phyloP scores from a whole-genome alignment of 2,888 invertebrate genomes.

The Diarsia brunnea region DNA sequence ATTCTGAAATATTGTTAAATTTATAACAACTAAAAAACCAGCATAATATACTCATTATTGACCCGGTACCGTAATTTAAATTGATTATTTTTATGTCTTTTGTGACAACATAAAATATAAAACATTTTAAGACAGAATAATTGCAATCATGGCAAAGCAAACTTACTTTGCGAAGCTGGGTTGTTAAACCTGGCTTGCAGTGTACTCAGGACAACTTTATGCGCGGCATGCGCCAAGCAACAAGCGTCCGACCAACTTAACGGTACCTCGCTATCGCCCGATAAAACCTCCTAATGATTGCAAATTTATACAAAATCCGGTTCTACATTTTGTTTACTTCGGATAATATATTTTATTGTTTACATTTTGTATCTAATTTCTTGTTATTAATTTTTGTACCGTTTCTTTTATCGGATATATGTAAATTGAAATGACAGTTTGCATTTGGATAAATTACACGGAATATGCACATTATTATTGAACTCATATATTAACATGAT shows the following conservation, averaged over 20 bases:
- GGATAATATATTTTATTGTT: constrained; percentile 53
- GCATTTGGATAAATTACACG: neutral
- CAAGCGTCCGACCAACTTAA: constrained; percentile 56
- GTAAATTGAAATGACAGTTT: constrained; percentile 40
- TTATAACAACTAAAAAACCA: no score
- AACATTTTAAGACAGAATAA: neutral
- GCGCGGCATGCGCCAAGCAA: constrained; percentile 60
- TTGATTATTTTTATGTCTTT: no score
- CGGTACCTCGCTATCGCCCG: constrained; percentile 54
- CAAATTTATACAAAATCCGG: constrained; percentile 65
- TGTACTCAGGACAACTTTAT: constrained; percentile 66
- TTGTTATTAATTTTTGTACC: constrained; percentile 33
- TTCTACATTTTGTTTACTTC: constrained; percentile 59
- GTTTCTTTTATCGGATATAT: constrained; percentile 52
- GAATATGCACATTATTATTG: constrained; percentile 12
- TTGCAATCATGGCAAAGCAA: neutral
- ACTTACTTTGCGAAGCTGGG: constrained; percentile 26
- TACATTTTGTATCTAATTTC: constrained; percentile 46
- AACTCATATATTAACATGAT: neutral
- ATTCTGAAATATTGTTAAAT: no score
- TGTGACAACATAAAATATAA: no score
- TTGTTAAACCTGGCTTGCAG: constrained; percentile 41
- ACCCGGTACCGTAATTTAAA: no score
- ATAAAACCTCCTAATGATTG: constrained; percentile 61
- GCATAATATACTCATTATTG: no score